These are phyloP conservation scores for Gymnopithys bicolor DNA, from an alignment of 2,797 vertebrate genomes.

Conservation along the genomic window DNA sequence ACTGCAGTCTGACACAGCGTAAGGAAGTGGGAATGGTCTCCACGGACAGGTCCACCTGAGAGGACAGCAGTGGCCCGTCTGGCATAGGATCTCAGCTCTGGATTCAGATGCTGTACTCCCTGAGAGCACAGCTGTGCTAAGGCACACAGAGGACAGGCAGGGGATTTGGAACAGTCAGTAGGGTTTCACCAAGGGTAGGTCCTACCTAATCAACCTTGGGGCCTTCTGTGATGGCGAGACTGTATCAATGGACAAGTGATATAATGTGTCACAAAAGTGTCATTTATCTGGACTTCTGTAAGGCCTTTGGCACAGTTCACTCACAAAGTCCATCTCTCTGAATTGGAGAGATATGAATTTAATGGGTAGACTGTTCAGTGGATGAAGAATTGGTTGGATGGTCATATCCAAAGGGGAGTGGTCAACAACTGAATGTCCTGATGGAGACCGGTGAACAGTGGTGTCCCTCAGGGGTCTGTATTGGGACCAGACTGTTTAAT, in stretches of 20 bases:
- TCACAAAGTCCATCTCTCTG: background rate
- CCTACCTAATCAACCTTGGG: background rate
- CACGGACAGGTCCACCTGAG: background rate
- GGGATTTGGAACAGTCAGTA: background rate
- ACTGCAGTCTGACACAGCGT: background rate
- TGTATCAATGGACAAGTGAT: fast-evolving
- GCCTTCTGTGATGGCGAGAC: background rate
- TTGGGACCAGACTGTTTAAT: background rate
- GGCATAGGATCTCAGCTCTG: background rate
- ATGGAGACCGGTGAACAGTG: background rate
- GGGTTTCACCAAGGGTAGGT: background rate
- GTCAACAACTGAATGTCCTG: background rate
- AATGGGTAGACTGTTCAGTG: background rate
- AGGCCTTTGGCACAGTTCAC: background rate
- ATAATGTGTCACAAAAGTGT: no score
- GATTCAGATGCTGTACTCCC: background rate
- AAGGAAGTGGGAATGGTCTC: background rate
- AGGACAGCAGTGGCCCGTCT: background rate
- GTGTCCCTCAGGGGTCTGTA: background rate
- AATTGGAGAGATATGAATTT: background rate
- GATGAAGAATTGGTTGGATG: background rate
- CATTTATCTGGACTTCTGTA: background rate
- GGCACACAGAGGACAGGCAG: background rate
- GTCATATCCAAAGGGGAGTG: background rate
- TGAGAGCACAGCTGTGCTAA: background rate